Percentiles rank a stretch among this genome's conserved stretches.
phyloP scores from a whole-genome alignment of 2,113 vertebrate species.

The Machaerirhynchus nigripectus region DNA sequence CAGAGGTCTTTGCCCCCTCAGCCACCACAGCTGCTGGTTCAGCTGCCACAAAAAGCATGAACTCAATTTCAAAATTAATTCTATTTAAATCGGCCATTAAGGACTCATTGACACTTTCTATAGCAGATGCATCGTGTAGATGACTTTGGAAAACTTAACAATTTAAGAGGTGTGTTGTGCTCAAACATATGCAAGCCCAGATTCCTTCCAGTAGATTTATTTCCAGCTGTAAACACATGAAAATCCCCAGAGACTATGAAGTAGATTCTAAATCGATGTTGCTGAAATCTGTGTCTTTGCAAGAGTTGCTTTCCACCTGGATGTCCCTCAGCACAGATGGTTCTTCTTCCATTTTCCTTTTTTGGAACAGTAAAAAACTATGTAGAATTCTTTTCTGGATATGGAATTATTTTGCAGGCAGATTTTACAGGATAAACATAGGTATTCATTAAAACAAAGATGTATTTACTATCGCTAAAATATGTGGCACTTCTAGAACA shows the following conservation, averaged over 20 bases:
- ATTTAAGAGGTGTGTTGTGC: neutral
- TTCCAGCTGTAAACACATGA: neutral
- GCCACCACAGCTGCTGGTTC: too few species aligned
- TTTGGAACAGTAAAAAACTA: neutral
- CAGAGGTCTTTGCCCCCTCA: too few species aligned
- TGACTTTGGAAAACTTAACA: neutral
- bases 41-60: too few species aligned
- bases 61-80: neutral
- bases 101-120: neutral
- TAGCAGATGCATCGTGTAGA: neutral
- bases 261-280: neutral
- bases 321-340: neutral
- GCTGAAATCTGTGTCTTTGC: neutral
- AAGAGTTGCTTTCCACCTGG: neutral
- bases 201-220: neutral
- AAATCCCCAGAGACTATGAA: neutral
- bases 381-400: neutral
- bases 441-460: neutral
- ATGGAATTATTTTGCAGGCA: neutral
- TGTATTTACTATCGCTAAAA: neutral
- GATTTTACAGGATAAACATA: neutral
- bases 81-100: neutral
- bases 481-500: neutral
- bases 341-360: neutral
- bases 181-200: neutral